phyloP scores from a whole-genome alignment of 2,797 vertebrate species.

The Argyrosomus regius region DNA sequence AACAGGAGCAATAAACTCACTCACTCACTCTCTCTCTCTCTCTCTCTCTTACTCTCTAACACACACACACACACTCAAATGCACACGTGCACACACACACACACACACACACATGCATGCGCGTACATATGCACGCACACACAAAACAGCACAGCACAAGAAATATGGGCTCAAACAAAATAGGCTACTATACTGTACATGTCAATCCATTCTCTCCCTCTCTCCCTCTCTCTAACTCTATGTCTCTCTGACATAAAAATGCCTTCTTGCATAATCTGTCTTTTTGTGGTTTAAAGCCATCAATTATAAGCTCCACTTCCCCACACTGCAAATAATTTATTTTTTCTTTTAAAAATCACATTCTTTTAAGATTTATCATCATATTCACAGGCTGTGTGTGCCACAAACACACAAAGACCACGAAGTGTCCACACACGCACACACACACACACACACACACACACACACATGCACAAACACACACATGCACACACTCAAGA shows the following conservation, averaged over 20 bases:
- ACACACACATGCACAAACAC: background rate
- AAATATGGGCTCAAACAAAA: conserved; percentile 73
- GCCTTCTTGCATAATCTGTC: conserved; percentile 43
- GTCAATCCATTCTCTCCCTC: conserved; percentile 56
- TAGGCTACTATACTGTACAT: conserved; percentile 62
- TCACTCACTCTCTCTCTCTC: background rate
- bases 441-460: background rate
- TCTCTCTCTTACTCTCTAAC: background rate
- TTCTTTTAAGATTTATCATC: conserved; percentile 43
- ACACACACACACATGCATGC: conserved; percentile 10
- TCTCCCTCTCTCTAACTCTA: background rate
- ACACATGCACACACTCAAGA: background rate
- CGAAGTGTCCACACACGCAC: background rate
- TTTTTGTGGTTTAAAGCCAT: conserved; percentile 40
- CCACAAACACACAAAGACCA: background rate
- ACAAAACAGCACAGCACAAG: conserved; percentile 28
- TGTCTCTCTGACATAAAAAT: conserved; percentile 22
- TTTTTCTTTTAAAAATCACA: conserved; percentile 15
- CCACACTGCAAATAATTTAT: conserved; percentile 11
- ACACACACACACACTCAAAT: background rate
- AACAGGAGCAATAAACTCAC: conserved; percentile 59
- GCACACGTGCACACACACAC: background rate
- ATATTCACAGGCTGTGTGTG: conserved; percentile 14
- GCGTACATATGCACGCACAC: background rate
- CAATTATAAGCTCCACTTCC: conserved; percentile 29